phyloP scores from a whole-genome alignment of 2,888 invertebrate species.

The Oligia latruncula region DNA sequence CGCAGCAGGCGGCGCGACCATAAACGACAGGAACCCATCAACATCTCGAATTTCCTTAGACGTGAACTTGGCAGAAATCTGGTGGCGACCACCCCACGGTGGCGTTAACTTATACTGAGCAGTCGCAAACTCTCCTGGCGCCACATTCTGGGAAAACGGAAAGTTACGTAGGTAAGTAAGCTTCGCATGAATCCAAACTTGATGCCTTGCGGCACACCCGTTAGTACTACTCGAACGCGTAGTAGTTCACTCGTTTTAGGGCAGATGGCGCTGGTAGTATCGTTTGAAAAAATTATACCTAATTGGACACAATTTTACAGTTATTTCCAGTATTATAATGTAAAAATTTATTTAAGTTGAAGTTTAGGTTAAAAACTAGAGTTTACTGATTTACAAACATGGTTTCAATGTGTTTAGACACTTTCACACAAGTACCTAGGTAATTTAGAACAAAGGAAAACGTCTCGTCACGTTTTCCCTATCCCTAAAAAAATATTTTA shows the following conservation, averaged over 20 bases:
- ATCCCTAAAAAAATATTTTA: no score
- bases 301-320: background rate
- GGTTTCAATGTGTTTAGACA: background rate
- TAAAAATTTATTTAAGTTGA: background rate
- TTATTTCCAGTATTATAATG: background rate
- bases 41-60: conserved; percentile 97
- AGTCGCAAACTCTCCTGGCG: conserved; percentile 92
- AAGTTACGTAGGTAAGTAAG: conserved; percentile 29
- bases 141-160: conserved; percentile 69
- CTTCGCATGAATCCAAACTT: conserved; percentile 13
- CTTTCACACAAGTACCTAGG: background rate
- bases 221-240: background rate
- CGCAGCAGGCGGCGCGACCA: conserved; percentile 88
- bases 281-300: background rate
- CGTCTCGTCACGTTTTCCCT: no score
- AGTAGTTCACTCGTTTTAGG: conserved; percentile 19
- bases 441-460: background rate
- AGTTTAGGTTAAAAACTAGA: background rate
- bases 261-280: conserved; percentile 64
- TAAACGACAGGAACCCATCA: conserved; percentile 95
- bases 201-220: conserved; percentile 8
- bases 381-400: background rate
- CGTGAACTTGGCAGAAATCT: conserved; percentile 96
- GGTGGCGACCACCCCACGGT: conserved; percentile 94
- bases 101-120: conserved; percentile 94